Conservation (phyloP, 2,113 vertebrate species). For the Tretioscincus oriximinensis region DNA sequence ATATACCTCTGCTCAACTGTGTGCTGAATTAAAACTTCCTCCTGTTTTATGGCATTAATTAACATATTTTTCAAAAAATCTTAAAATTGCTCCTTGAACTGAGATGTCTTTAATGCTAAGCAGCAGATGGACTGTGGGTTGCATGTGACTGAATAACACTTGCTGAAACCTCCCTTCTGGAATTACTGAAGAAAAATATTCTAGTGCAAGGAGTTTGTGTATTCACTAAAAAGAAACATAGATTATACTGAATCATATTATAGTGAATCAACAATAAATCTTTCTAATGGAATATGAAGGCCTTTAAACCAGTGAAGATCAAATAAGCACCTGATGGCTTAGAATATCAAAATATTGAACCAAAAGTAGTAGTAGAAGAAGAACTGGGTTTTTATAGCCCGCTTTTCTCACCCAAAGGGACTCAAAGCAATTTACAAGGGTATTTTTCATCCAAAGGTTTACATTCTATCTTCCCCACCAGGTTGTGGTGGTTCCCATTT, state of each 20-base stretch:
- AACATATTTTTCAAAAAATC: constrained; percentile 36
- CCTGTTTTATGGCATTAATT: neutral
- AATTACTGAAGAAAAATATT: constrained; percentile 35
- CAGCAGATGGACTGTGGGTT: constrained; percentile 42
- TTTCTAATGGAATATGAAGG: no score
- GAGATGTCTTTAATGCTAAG: constrained; percentile 36
- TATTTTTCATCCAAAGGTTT: no score
- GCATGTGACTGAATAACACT: constrained; percentile 37
- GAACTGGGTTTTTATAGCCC: no score
- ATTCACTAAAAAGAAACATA: neutral
- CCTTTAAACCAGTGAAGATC: no score
- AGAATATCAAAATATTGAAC: no score
- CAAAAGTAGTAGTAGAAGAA: no score
- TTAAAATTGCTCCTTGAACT: constrained; percentile 37
- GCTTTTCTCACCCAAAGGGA: no score
- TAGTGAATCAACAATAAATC: neutral
- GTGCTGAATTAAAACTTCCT: neutral
- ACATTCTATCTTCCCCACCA: no score
- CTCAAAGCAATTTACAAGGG: no score
- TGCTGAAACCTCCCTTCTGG: constrained; percentile 40
- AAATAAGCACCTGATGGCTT: no score
- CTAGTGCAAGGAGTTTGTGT: neutral
- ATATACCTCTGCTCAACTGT: neutral
- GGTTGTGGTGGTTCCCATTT: no score
- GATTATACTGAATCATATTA: no score